A percentile compares a stretch with the other conserved stretches of the same genome.
These are phyloP conservation scores for Lasioglossum oenotherae DNA, from an alignment of 2,888 invertebrate species.

Conservation along the genomic window DNA sequence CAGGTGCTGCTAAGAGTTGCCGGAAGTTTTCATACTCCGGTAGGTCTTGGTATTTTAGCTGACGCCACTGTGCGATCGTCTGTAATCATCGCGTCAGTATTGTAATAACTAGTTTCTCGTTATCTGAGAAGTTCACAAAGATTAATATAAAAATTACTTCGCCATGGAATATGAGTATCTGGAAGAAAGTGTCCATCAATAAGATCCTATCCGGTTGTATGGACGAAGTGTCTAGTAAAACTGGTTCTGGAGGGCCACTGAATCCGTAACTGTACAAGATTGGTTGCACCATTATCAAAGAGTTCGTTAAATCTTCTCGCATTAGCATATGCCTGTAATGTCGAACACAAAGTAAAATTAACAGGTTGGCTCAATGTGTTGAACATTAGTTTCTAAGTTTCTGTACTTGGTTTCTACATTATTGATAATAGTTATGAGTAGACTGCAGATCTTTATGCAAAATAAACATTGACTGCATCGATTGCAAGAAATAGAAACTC, in stretches of 20 bases:
- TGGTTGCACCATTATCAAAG: slow-evolving; percentile 99
- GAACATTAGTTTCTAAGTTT: not conserved
- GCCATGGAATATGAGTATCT: slow-evolving; percentile 99
- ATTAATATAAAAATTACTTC: slow-evolving; percentile 88
- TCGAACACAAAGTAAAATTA: not conserved
- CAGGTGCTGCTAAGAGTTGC: slow-evolving; percentile 97
- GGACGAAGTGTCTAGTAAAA: slow-evolving; percentile 97
- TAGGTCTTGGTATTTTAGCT: slow-evolving; percentile 97
- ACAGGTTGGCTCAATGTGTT: too few species aligned
- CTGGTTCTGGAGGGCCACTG: slow-evolving; percentile 98
- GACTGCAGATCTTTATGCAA: too few species aligned
- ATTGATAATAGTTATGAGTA: not conserved
- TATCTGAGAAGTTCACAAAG: not conserved
- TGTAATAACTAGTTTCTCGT: not conserved
- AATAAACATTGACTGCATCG: too few species aligned
- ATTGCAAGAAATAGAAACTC: too few species aligned
- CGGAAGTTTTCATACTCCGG: slow-evolving; percentile 99
- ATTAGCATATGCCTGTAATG: slow-evolving; percentile 95
- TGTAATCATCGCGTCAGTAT: slow-evolving; percentile 78
- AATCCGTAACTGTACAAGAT: slow-evolving; percentile 99
- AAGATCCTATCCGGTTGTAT: slow-evolving; percentile 99
- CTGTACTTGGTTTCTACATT: not conserved
- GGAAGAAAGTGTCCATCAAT: slow-evolving; percentile 99
- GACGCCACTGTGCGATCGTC: slow-evolving; percentile 99
- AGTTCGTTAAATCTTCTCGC: slow-evolving; percentile 98